Conservation (phyloP, 2,888 invertebrate genomes). For the Nemurella pictetii region DNA sequence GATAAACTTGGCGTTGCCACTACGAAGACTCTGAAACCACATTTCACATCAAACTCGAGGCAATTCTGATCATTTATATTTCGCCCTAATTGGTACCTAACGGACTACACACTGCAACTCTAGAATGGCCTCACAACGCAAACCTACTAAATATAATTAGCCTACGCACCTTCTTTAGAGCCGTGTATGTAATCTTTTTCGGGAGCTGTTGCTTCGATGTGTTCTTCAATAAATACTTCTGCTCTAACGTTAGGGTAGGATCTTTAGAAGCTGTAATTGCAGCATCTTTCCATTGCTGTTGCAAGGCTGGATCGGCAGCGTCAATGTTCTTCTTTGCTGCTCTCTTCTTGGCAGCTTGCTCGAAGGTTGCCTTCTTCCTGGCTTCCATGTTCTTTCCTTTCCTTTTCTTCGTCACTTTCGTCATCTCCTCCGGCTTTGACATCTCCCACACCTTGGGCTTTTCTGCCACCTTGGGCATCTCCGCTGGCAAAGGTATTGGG, state of each 20-base stretch:
- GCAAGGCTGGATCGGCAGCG: background rate
- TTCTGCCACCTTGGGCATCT: background rate
- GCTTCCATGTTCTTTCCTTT: background rate
- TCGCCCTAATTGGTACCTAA: too few species aligned
- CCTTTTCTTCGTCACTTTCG: background rate
- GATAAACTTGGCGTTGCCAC: background rate
- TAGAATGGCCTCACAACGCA: too few species aligned
- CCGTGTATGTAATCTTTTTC: background rate
- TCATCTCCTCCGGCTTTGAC: too few species aligned
- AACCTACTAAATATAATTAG: too few species aligned
- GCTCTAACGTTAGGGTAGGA: background rate
- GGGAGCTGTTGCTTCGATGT: background rate
- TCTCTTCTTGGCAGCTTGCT: background rate
- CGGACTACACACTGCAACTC: too few species aligned
- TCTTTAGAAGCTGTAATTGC: background rate
- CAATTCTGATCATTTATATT: too few species aligned
- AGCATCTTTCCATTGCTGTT: background rate
- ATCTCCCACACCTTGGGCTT: too few species aligned
- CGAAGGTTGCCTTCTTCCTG: background rate
- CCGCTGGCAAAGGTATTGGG: too few species aligned
- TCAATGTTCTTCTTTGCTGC: background rate
- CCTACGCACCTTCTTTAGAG: background rate
- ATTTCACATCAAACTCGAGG: too few species aligned
- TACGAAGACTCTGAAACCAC: background rate
- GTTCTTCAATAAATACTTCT: background rate